These are phyloP conservation scores for Anoplolepis gracilipes DNA, from an alignment of 1,140 invertebrate genomes.

Conservation along the genomic window DNA sequence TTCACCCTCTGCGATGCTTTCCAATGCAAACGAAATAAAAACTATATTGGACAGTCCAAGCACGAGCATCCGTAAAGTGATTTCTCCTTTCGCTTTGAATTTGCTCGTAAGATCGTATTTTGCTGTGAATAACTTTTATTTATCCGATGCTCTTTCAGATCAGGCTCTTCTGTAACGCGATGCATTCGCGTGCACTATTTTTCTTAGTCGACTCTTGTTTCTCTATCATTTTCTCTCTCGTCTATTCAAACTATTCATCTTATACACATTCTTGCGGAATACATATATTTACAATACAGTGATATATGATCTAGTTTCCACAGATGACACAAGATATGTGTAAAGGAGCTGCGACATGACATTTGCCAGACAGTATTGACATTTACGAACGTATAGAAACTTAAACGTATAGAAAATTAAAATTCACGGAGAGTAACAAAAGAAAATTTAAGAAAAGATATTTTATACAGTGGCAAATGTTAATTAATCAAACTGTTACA, in stretches of 20 bases:
- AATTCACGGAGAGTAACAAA: too few species aligned
- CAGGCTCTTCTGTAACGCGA: constrained; percentile 44
- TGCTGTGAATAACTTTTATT: constrained; percentile 40
- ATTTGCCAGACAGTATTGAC: neutral
- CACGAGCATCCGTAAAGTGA: constrained; percentile 54
- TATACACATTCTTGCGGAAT: neutral
- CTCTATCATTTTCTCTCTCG: neutral
- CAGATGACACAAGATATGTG: neutral
- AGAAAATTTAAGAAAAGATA: too few species aligned
- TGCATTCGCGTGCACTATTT: neutral
- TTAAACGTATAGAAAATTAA: too few species aligned
- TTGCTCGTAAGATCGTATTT: constrained; percentile 34
- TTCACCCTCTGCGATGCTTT: neutral
- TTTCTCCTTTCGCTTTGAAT: constrained; percentile 38
- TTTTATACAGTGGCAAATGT: too few species aligned
- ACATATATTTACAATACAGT: neutral
- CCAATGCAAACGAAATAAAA: constrained; percentile 35
- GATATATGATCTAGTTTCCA: neutral
- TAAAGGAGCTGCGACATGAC: neutral
- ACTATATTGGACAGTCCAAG: constrained; percentile 13
- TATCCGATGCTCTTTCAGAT: neutral
- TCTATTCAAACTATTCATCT: neutral
- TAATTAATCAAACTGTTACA: too few species aligned
- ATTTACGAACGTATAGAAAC: too few species aligned
- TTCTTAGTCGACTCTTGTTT: neutral